These are phyloP conservation scores for Nomada goodeniana DNA, from an alignment of 2,888 invertebrate species.

Conservation along the genomic window DNA sequence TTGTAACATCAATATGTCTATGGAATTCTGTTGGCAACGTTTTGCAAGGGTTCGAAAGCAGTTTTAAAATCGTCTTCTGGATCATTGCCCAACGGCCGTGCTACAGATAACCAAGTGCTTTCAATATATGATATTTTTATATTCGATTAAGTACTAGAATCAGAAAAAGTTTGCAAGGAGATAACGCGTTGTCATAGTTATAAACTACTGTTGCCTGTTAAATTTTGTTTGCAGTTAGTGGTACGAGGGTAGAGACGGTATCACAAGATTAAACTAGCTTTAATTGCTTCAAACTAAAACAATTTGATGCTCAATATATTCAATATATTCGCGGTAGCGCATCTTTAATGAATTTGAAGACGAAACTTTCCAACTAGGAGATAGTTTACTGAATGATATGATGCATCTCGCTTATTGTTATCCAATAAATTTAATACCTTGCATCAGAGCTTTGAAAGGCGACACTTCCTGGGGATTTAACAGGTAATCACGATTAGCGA, in stretches of 20 bases:
- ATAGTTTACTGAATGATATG: conserved; percentile 40
- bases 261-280: background rate
- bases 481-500: background rate
- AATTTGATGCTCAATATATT: background rate
- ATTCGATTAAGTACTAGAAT: no score
- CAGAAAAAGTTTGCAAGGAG: no score
- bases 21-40: background rate
- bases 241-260: background rate
- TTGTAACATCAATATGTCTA: background rate
- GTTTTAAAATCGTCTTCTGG: background rate
- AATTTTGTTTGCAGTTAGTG: background rate
- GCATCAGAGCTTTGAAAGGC: no score
- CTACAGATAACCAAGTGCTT: background rate
- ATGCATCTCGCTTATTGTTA: conserved; percentile 18
- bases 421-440: no score
- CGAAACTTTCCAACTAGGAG: background rate
- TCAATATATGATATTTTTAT: background rate
- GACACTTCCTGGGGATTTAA: no score
- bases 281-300: background rate
- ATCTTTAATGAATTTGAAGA: background rate
- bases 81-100: background rate
- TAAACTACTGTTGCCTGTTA: no score
- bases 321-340: background rate
- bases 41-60: background rate
- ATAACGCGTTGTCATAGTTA: no score